Conservation (phyloP, 2,888 invertebrate species). For the Mesoligia furuncula region DNA sequence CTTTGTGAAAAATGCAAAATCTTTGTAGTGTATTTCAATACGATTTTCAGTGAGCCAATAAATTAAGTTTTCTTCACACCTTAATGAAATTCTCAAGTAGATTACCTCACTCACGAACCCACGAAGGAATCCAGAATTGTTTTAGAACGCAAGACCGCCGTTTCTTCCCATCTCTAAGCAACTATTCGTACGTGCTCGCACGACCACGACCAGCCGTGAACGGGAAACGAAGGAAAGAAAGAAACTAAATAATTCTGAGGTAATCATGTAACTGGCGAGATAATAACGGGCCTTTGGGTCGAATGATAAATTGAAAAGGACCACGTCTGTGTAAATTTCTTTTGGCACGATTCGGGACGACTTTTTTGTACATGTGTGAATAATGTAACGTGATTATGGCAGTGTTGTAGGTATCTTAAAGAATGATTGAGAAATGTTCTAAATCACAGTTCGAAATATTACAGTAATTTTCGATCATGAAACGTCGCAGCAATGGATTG, state of each 20-base stretch:
- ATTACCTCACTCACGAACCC: slow-evolving; percentile 9
- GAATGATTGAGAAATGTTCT: background rate
- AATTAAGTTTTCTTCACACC: slow-evolving; percentile 4
- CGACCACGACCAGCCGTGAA: slow-evolving; percentile 35
- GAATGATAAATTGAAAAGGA: slow-evolving; percentile 65
- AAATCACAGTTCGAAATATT: background rate
- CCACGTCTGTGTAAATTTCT: slow-evolving; percentile 55
- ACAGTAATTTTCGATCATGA: background rate
- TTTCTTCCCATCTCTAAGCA: slow-evolving; percentile 44
- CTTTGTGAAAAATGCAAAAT: background rate
- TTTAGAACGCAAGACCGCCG: slow-evolving; percentile 39
- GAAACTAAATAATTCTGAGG: slow-evolving; percentile 63
- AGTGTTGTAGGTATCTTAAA: slow-evolving; percentile 18
- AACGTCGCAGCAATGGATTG: background rate
- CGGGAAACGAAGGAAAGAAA: slow-evolving; percentile 14
- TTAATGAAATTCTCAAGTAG: slow-evolving; percentile 33
- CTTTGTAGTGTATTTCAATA: background rate
- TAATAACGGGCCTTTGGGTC: slow-evolving; percentile 60
- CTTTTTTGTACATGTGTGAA: slow-evolving; percentile 36
- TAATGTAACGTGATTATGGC: slow-evolving; percentile 34
- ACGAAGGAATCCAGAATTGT: slow-evolving; percentile 47
- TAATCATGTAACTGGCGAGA: slow-evolving; percentile 66
- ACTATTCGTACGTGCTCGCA: slow-evolving; percentile 61
- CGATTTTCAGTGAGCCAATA: background rate
- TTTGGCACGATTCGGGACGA: slow-evolving; percentile 26